Base-by-base conservation (phyloP, 2,797 vertebrate species). In the Enteromius trimaculatus region DNA sequence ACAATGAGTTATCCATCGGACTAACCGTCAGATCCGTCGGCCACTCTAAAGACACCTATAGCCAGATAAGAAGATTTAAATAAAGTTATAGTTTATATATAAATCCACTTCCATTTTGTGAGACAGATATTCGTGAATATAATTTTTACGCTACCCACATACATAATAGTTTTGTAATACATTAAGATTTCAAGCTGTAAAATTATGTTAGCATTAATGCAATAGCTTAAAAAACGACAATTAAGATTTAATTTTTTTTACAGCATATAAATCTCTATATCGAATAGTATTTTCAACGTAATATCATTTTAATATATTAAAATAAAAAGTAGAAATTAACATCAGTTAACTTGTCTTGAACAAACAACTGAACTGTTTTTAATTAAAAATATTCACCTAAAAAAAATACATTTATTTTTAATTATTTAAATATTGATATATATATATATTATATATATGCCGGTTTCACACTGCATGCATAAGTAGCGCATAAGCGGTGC, bases 1-100 rank as follows among this genome's bases (percentile, higher is more conserved):
- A 98, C 68, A 99, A 95, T 34, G 98, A 99, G 91, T 99, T 99
- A 90, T 99, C 98, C 96, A 99, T 97, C 0, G 98, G 98, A 91
- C 97, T 99, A 64, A 99, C 95, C 5, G 98, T 96, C 1, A 99
- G 92, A 91, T 97, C 97, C 2, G 98, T 99, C 37, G 98, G 98
- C 98, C 98, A 99, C 84, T 99, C 98, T 91, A 99, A 93, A 81
- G 97, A 97, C 71, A 99, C 97, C 98, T 99, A 90, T 8, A 90
- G 89, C n/a, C 34, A 68, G 49, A 60, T 19, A 17, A 55, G 14
- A 42, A 47, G 29, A 4, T 23, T 58, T 58, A 23, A 23, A 21
- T 11, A 13, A 5, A 42, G 6, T 60, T n/a, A 53, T 21, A 53
- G 1, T 31, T 74, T 6, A 71, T 53, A 39, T 23, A 23, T 16